These are phyloP conservation scores for Onychorhynchus coronatus DNA, from an alignment of 2,113 vertebrate species.

Conservation along the genomic window DNA sequence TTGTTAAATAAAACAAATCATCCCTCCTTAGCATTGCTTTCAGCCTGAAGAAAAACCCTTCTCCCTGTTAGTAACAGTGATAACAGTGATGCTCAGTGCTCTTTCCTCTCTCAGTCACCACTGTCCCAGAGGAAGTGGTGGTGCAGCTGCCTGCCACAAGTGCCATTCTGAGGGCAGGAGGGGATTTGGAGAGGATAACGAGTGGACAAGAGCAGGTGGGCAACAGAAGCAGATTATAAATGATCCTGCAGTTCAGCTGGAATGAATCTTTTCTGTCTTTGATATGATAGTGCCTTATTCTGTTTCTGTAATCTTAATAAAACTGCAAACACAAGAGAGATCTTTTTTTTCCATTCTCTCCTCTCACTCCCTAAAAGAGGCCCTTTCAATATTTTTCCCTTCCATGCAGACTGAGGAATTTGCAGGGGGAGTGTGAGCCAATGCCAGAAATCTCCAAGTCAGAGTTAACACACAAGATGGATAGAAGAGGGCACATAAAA, in stretches of 20 bases:
- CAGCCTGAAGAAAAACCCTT: not conserved
- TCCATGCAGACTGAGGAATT: not conserved
- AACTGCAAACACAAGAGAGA: not conserved
- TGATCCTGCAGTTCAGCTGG: not conserved
- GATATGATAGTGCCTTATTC: not conserved
- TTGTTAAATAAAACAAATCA: not conserved
- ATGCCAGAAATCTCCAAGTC: not conserved
- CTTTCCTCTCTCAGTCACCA: rapidly evolving
- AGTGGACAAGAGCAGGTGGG: not conserved
- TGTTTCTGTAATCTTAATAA: not conserved
- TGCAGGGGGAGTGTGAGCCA: not conserved
- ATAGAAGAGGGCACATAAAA: not conserved
- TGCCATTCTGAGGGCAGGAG: not conserved
- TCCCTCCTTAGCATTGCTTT: not conserved
- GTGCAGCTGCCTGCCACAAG: not conserved
- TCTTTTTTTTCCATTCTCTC: not conserved
- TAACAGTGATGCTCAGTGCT: not conserved
- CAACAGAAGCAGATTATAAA: not conserved
- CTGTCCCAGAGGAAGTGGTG: not conserved
- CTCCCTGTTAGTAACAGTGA: not conserved
- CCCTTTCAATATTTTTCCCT: not conserved
- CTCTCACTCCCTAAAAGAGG: not conserved
- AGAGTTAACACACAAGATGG: not conserved
- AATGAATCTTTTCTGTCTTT: not conserved
- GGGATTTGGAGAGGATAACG: not conserved